These are phyloP conservation scores for Mayetiola destructor DNA, from an alignment of 2,888 invertebrate genomes.

Conservation along the genomic window DNA sequence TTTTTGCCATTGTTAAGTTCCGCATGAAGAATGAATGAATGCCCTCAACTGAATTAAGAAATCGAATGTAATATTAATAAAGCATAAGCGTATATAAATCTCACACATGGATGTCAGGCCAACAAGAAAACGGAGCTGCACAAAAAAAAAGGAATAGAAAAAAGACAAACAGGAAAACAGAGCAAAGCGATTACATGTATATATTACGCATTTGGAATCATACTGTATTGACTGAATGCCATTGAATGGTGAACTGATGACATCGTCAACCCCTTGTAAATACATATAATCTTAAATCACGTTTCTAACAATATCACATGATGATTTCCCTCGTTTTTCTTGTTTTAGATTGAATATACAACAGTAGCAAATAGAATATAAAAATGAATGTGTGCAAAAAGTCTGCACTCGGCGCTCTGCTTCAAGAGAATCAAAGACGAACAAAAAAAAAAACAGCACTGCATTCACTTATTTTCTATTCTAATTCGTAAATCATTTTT, in stretches of 20 bases:
- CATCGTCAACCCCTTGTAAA: conserved; percentile 3
- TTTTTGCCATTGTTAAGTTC: conserved; percentile 1
- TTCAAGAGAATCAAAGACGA: not conserved
- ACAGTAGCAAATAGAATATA: not conserved
- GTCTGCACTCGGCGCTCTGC: not conserved
- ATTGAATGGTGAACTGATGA: no score
- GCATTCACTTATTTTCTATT: no score
- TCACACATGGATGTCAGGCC: not conserved
- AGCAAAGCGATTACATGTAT: conserved; percentile 6
- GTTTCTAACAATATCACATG: conserved; percentile 4
- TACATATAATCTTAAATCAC: no score
- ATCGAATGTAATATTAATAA: conserved; percentile 12
- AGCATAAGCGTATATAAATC: conserved; percentile 9
- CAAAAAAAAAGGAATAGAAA: not conserved
- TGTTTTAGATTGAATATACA: no score
- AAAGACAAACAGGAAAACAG: not conserved
- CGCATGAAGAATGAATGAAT: no score
- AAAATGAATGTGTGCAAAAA: not conserved
- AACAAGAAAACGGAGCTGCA: not conserved
- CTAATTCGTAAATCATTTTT: conserved; percentile 12
- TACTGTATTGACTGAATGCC: no score
- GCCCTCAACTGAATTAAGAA: conserved; percentile 12
- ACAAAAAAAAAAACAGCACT: conserved; percentile 2
- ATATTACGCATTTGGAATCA: not conserved
- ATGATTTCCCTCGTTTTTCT: conserved; percentile 6